These are phyloP conservation scores for Trematocara stigmaticum DNA, from an alignment of 2,113 vertebrate genomes.

Conservation along the genomic window DNA sequence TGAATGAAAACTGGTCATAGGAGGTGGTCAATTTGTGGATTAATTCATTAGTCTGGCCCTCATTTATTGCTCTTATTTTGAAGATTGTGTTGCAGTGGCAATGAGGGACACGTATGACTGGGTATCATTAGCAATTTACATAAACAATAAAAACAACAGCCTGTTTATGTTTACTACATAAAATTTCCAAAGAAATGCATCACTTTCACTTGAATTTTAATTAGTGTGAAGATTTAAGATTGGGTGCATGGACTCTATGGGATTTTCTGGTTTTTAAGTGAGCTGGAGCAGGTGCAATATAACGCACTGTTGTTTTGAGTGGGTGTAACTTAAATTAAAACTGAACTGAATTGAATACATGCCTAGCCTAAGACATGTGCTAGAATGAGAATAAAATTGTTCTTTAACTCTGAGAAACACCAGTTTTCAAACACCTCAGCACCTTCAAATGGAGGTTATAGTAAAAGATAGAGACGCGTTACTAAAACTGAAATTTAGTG, in stretches of 20 bases:
- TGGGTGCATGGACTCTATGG: background rate
- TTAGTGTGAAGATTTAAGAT: background rate
- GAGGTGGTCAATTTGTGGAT: background rate
- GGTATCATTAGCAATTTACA: background rate
- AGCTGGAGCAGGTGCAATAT: background rate
- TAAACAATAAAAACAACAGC: fast-evolving
- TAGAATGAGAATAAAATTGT: background rate
- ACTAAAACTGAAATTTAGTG: background rate
- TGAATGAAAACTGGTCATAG: background rate
- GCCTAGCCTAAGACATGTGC: background rate
- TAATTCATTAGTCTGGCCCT: background rate
- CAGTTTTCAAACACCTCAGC: background rate
- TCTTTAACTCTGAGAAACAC: background rate
- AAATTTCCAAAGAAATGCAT: background rate
- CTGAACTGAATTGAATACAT: background rate
- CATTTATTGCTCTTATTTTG: background rate
- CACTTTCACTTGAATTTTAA: background rate
- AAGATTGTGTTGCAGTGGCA: background rate
- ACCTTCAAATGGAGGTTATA: background rate
- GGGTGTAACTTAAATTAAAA: background rate
- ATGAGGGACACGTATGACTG: background rate
- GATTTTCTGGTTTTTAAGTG: background rate
- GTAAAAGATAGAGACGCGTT: background rate
- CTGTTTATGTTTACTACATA: fast-evolving
- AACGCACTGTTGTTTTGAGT: background rate